Evolutionary conservation across 2,113 vertebrate genomes (phyloP).

Genomic region (Mellivora capensis): DNA sequence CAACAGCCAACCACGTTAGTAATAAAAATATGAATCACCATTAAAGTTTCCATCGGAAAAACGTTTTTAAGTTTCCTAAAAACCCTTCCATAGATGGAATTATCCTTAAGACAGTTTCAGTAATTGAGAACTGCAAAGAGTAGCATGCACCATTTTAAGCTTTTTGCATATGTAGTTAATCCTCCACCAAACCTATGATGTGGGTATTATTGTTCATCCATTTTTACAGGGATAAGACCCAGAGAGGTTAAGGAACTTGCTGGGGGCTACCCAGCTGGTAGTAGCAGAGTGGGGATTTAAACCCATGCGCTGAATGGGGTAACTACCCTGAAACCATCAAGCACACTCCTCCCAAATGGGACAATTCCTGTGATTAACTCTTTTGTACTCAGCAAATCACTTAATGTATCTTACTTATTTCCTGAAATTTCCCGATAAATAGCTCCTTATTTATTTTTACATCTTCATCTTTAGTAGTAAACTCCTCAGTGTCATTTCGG

Average conservation of each 20-base stretch:
- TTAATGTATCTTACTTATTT: not conserved
- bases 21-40: not conserved
- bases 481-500: not conserved
- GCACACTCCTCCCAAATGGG: not conserved
- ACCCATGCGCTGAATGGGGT: too few relatives aligned
- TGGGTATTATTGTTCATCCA: not conserved
- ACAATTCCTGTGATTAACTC: not conserved
- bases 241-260: not conserved
- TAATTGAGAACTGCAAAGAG: not conserved
- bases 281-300: not conserved
- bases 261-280: not conserved
- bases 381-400: not conserved
- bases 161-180: not conserved
- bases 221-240: not conserved
- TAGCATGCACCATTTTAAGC: not conserved
- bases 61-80: not conserved
- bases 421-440: not conserved
- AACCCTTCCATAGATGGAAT: not conserved
- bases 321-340: not conserved
- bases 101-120: not conserved
- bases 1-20: not conserved
- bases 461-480: not conserved
- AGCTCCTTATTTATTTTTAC: not conserved
- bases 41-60: not conserved
- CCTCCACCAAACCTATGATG: not conserved